Evolutionary conservation across 2,113 vertebrate genomes (phyloP).

Genomic region (zebrafish (Danio rerio)): DNA sequence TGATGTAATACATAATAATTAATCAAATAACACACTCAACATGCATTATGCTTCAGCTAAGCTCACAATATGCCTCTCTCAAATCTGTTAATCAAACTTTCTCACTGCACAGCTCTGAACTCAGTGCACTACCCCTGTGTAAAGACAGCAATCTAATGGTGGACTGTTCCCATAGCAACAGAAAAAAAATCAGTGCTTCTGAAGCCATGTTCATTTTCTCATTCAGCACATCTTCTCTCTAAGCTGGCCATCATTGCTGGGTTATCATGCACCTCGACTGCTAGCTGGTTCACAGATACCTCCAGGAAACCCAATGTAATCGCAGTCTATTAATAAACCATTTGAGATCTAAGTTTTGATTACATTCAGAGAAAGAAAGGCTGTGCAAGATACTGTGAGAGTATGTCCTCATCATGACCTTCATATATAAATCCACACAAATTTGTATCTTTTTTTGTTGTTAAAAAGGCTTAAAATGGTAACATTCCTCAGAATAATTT

Average conservation of each 20-base stretch:
- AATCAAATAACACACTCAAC: neutral
- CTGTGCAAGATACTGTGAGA: too few relatives aligned
- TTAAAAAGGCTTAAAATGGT: neutral
- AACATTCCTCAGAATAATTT: neutral
- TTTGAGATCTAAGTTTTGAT: neutral
- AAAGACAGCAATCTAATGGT: neutral
- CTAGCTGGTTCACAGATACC: neutral
- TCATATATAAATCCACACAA: neutral
- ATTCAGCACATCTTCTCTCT: neutral
- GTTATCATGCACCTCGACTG: neutral
- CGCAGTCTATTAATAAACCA: slow-evolving; percentile 4
- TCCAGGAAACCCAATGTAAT: neutral
- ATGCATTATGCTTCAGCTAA: neutral
- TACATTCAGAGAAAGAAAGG: neutral
- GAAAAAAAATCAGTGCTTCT: neutral
- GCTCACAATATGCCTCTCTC: neutral
- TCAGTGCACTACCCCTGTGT: neutral
- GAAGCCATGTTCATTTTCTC: neutral
- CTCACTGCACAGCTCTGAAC: neutral
- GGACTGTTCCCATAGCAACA: neutral
- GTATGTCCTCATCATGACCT: neutral
- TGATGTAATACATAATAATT: too few relatives aligned
- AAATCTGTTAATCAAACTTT: neutral
- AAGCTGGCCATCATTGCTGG: neutral
- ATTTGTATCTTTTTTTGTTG: neutral